A percentile compares a stretch with the other conserved stretches of the same genome.
These are phyloP conservation scores for Anoplopoma fimbria DNA, from an alignment of 2,113 vertebrate species.

Conservation along the genomic window DNA sequence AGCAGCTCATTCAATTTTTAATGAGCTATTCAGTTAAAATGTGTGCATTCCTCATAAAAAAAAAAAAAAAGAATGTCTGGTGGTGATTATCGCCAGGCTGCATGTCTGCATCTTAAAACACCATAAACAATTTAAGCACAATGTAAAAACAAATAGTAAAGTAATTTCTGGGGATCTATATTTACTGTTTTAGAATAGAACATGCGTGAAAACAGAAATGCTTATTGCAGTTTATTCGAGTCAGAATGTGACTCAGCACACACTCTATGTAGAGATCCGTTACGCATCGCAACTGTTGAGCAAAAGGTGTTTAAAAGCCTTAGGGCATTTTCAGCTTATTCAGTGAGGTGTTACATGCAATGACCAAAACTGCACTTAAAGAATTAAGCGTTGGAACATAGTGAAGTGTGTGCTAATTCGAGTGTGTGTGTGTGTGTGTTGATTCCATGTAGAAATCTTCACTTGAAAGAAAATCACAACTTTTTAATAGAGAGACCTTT, in stretches of 20 bases:
- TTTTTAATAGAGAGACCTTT: background rate
- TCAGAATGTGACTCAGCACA: background rate
- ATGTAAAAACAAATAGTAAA: slow-evolving; percentile 47
- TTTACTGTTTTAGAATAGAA: background rate
- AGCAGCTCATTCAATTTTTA: slow-evolving; percentile 50
- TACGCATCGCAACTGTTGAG: background rate
- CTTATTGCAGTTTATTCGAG: background rate
- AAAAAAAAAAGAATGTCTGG: slow-evolving; percentile 52
- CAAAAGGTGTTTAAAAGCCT: background rate
- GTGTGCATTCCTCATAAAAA: slow-evolving; percentile 35
- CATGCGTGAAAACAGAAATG: background rate
- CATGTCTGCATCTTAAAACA: slow-evolving; percentile 45
- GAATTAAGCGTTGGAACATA: background rate
- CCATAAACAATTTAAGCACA: slow-evolving; percentile 39
- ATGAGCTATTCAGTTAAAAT: slow-evolving; percentile 55
- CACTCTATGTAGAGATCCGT: background rate
- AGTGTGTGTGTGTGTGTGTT: too few relatives aligned
- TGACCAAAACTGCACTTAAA: background rate
- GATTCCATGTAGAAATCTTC: too few relatives aligned
- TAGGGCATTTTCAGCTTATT: background rate
- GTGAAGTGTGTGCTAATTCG: background rate
- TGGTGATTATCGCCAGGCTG: slow-evolving; percentile 52
- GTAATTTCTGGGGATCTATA: slow-evolving; percentile 8
- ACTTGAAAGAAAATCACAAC: too few relatives aligned
- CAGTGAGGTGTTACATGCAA: background rate